Conservation (phyloP, 2,113 vertebrate genomes). For the Lutjanus erythropterus region DNA sequence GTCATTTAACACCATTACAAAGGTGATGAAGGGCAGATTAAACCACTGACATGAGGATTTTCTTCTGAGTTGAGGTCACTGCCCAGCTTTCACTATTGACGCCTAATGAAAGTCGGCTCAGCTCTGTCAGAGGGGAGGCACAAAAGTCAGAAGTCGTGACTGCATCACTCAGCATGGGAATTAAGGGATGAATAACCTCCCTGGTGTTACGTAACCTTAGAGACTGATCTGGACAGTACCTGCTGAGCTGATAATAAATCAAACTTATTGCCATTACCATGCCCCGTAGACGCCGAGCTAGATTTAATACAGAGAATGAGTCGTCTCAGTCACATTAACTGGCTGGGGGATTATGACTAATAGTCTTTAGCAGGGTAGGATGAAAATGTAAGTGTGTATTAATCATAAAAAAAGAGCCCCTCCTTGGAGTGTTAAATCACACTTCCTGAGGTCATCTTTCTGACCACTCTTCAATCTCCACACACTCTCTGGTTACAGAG, state of each 20-base stretch:
- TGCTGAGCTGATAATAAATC: slow-evolving; percentile 40
- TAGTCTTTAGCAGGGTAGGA: neutral
- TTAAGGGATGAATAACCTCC: slow-evolving; percentile 44
- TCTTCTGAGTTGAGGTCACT: slow-evolving; percentile 1
- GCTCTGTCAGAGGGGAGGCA: slow-evolving; percentile 11
- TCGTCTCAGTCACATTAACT: slow-evolving; percentile 2
- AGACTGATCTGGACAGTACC: slow-evolving; percentile 16
- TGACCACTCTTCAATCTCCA: neutral
- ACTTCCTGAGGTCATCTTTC: slow-evolving; percentile 14
- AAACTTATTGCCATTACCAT: neutral
- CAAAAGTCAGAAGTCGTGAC: slow-evolving; percentile 51
- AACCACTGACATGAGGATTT: neutral
- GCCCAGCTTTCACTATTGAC: slow-evolving; percentile 25
- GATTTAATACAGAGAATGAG: neutral
- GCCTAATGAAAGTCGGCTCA: slow-evolving; percentile 49
- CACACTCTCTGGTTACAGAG: slow-evolving; percentile 17
- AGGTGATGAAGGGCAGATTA: neutral
- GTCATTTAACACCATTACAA: neutral
- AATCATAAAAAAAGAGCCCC: slow-evolving; percentile 3
- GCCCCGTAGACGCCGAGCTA: neutral
- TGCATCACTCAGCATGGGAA: slow-evolving; percentile 52
- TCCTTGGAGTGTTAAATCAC: slow-evolving; percentile 19
- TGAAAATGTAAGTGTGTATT: neutral
- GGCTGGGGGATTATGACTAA: slow-evolving; percentile 12
- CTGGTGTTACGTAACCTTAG: slow-evolving; percentile 52